Evolutionary conservation across 2,888 invertebrate species (phyloP), one percentile per base, ranked within the genome.

Genomic region (Eledona agricola): DNA sequence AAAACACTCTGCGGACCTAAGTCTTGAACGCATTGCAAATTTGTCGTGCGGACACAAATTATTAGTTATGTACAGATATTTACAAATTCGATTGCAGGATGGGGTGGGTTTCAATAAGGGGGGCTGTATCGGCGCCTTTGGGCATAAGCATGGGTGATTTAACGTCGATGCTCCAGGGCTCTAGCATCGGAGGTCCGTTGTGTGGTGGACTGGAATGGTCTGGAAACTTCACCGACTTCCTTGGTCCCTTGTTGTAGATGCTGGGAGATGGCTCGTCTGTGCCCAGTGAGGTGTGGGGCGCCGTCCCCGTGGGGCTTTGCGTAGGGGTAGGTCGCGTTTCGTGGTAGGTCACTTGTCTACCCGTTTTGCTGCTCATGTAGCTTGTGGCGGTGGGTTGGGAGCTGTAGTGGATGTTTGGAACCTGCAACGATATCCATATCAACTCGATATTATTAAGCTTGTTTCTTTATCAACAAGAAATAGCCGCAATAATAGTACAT

Each of bases 181-280:
- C 74, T 11, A 73, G 56, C 7, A 72, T 57, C 19, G 73, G 72
- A 11, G 69, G 69, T 3, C 71, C 71, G 56, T 70, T 70, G 7
- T 68, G 64, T 4, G 64, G 28, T 3, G 63, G 58, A 35, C 54
- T 60, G 42, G 58, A 53, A 51, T 65, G 65, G 60, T 86, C 86
- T 0, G 85, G 85, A 65, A 88, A 88, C 69, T 88, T 86, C 0
- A 88, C 88, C 61, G 87, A 87, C 63, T 88, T 88, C 69, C 85
- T 82, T 78, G 76, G 10, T 77, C 78, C 28, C 57, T 81, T 78
- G 1, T 79, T 78, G 34, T 49, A 46, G 29, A 63, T 67, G 25
- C 78, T 75, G 10, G 80, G 80, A 1, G 81, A 81, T 72, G 71
- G 59, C 38, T 71, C 73, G 28, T 72, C 66, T 32, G 56, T 72